Evolutionary conservation across 2,888 invertebrate species (phyloP).

Genomic region (Prenolepis imparis): DNA sequence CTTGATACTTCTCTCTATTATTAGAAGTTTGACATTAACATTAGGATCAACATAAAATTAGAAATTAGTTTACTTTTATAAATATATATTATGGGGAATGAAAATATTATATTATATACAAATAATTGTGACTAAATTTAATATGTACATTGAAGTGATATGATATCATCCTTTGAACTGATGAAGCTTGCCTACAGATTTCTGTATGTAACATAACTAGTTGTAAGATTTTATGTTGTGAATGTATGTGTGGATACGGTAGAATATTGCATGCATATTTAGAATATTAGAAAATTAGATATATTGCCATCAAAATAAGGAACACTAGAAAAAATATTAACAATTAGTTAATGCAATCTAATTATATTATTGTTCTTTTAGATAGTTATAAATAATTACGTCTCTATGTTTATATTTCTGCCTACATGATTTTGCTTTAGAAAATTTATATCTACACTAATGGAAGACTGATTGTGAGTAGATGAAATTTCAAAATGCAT

Average conservation of each 20-base stretch:
- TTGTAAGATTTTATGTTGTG: slow-evolving; percentile 19
- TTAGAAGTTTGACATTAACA: slow-evolving; percentile 1
- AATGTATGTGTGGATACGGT: slow-evolving; percentile 17
- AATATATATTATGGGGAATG: background rate
- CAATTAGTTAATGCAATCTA: background rate
- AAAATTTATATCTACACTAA: slow-evolving; percentile 4
- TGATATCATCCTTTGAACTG: slow-evolving; percentile 50
- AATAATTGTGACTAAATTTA: slow-evolving; percentile 20
- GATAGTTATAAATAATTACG: background rate
- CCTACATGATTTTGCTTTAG: background rate
- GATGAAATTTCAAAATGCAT: slow-evolving; percentile 14
- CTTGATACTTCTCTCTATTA: slow-evolving; percentile 13
- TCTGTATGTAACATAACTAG: slow-evolving; percentile 36
- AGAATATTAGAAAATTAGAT: background rate
- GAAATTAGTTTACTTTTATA: background rate
- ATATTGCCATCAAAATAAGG: background rate
- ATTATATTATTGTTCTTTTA: slow-evolving; percentile 2
- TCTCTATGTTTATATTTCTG: background rate
- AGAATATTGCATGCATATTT: slow-evolving; percentile 32
- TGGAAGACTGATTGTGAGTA: slow-evolving; percentile 5
- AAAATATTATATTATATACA: slow-evolving; percentile 32
- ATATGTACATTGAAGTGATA: background rate
- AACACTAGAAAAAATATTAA: background rate
- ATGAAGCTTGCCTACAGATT: slow-evolving; percentile 72
- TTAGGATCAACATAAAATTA: background rate